Percentiles rank a stretch among this genome's conserved stretches.
phyloP scores from a whole-genome alignment of 1,140 invertebrate species.

The Leptoteleia sp. region DNA sequence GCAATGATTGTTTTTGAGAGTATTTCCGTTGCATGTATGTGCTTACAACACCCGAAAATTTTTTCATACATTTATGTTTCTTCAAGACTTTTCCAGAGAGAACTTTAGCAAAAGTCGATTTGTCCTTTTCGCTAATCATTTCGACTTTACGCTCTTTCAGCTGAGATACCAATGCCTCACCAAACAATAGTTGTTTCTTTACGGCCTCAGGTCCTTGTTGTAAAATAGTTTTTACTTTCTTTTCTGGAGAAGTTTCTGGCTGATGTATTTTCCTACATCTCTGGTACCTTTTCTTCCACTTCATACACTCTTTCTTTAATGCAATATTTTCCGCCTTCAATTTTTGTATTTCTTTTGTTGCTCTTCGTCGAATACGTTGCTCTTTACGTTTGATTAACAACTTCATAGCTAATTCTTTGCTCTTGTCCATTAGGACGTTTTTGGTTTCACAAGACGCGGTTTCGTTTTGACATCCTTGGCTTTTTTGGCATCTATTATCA shows the following conservation, averaged over 20 bases:
- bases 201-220: too few relatives aligned
- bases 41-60: constrained; percentile 4
- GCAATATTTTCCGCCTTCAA: not conserved
- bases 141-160: too few relatives aligned
- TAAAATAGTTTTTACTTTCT: too few relatives aligned
- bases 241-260: too few relatives aligned
- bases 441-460: too few relatives aligned
- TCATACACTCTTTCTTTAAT: not conserved
- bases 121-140: too few relatives aligned
- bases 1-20: not conserved
- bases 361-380: not conserved
- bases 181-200: too few relatives aligned
- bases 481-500: too few relatives aligned
- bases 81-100: constrained; percentile 10
- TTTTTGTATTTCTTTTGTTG: not conserved
- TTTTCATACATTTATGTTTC: constrained; percentile 12
- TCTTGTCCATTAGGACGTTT: too few relatives aligned
- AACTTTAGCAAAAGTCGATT: too few relatives aligned
- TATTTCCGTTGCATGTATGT: constrained; percentile 7
- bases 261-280: not conserved
- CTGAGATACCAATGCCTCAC: too few relatives aligned
- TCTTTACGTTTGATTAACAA: not conserved
- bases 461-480: too few relatives aligned
- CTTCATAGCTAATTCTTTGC: not conserved
- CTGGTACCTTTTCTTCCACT: not conserved